Conservation (phyloP, 2,797 vertebrate genomes). For the Zalophus californianus region DNA sequence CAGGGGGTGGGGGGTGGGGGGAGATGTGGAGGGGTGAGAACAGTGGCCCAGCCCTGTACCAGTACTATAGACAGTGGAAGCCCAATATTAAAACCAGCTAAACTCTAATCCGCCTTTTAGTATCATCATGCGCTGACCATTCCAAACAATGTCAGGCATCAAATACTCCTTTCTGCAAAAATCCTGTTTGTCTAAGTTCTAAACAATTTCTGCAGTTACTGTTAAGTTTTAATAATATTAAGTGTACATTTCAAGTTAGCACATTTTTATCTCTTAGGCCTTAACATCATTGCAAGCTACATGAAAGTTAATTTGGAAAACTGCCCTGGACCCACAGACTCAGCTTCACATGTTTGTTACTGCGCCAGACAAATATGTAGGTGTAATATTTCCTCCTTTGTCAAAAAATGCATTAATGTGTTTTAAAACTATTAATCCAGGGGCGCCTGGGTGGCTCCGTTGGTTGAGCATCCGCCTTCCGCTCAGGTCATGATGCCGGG, state of each 20-base stretch:
- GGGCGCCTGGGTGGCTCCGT: not conserved
- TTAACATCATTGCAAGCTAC: not conserved
- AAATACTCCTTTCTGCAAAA: not conserved
- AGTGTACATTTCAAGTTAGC: not conserved
- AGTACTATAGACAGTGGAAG: not conserved
- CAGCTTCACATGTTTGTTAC: not conserved
- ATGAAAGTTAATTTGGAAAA: not conserved
- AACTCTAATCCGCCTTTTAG: not conserved
- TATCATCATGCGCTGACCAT: not conserved
- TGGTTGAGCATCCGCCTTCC: not conserved
- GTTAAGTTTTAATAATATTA: not conserved
- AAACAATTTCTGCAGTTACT: not conserved
- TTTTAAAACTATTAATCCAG: not conserved
- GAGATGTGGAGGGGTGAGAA: not conserved
- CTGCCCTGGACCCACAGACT: not conserved
- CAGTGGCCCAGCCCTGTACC: not conserved
- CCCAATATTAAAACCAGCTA: not conserved
- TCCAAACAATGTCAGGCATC: not conserved
- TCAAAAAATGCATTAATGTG: not conserved
- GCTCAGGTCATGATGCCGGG: not conserved
- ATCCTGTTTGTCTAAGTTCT: not conserved
- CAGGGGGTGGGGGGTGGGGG: rapidly evolving
- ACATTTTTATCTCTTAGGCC: not conserved
- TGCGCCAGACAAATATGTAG: not conserved
- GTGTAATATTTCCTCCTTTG: not conserved